Percentiles rank a stretch among this genome's conserved stretches.
Conservation (phyloP, 2,113 vertebrate genomes). For the Scytalopus superciliaris region DNA sequence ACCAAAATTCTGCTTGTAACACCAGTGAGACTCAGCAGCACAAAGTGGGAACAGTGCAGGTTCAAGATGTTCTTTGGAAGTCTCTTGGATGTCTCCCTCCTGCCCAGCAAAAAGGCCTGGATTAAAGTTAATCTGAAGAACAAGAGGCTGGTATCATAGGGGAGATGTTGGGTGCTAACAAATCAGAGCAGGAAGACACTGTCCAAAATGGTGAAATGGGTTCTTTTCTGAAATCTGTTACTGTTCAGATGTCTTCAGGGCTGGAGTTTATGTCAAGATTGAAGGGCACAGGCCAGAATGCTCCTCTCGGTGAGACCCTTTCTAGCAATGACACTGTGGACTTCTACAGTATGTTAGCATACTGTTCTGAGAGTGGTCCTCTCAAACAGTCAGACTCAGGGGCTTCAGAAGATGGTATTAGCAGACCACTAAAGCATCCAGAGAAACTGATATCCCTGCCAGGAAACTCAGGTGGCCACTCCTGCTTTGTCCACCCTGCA, state of each 20-base stretch:
- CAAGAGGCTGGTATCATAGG: neutral
- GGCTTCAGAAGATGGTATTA: neutral
- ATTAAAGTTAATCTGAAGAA: neutral
- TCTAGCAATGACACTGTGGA: neutral
- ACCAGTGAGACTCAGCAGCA: neutral
- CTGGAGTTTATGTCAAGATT: conserved; percentile 26
- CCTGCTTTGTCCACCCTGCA: neutral
- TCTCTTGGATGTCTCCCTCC: neutral
- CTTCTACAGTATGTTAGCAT: neutral
- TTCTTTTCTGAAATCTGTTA: conserved; percentile 29
- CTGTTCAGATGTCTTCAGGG: conserved; percentile 61
- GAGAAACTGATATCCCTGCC: conserved; percentile 18
- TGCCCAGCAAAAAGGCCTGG: neutral
- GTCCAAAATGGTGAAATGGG: neutral
- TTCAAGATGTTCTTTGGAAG: neutral
- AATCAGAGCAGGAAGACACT: neutral
- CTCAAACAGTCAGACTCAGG: neutral
- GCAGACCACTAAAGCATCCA: conserved; percentile 9
- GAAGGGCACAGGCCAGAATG: neutral
- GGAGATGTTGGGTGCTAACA: neutral
- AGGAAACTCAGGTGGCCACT: neutral
- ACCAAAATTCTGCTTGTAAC: too few relatives aligned
- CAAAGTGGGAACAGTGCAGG: neutral
- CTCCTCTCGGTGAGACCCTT: neutral
- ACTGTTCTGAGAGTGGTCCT: neutral